phyloP scores from a whole-genome alignment of 2,113 vertebrate genomes.

The Mungos mungo region DNA sequence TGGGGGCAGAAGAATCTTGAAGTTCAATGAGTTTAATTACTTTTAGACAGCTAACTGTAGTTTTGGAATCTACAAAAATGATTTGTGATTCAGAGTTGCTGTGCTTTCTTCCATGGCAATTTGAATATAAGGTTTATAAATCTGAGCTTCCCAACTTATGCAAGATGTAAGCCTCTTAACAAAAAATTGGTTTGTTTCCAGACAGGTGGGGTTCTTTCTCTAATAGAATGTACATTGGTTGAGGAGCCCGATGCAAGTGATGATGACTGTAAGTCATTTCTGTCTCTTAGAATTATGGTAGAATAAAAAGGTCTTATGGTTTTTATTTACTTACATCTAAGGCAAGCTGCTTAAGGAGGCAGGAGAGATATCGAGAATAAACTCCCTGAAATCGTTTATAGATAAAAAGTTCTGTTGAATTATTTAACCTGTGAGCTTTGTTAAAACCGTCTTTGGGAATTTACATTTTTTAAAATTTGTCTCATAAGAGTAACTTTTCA shows the following conservation, averaged over 20 bases:
- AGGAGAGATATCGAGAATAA: not conserved
- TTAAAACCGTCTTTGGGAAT: not conserved
- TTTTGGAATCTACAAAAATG: conserved; percentile 1
- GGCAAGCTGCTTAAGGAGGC: not conserved
- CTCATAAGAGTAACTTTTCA: not conserved
- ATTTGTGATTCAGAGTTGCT: not conserved
- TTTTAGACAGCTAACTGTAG: not conserved
- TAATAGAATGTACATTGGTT: conserved; percentile 96
- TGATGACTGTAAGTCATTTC: conserved; percentile 93
- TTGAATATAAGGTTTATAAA: not conserved
- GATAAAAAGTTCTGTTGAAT: not conserved
- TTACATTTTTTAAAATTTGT: not conserved
- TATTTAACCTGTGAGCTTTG: not conserved
- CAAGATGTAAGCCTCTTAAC: not conserved
- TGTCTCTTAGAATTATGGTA: conserved; percentile 62
- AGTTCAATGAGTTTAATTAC: not conserved
- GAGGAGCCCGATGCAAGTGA: conserved; percentile 94
- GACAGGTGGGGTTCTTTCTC: conserved; percentile 97
- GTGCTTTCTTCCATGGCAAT: not conserved
- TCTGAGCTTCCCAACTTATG: not conserved
- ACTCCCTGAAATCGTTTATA: not conserved
- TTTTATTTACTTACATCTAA: not conserved
- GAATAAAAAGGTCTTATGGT: not conserved
- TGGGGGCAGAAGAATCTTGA: not conserved
- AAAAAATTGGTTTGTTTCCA: conserved; percentile 79